These are phyloP conservation scores for Rutpela maculata DNA, from an alignment of 2,888 invertebrate species.

Conservation along the genomic window DNA sequence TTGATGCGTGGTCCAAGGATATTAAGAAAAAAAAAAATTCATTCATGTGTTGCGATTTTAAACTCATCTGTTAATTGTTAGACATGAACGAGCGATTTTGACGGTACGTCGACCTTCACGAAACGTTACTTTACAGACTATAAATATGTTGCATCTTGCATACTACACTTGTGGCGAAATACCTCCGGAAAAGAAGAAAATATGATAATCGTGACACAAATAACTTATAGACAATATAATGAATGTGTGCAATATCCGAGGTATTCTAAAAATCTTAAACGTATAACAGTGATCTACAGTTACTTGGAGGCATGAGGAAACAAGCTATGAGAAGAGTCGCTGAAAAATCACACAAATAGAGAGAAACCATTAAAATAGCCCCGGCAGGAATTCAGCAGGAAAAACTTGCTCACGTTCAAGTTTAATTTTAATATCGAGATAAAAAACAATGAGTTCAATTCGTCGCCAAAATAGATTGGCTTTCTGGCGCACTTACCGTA, in stretches of 20 bases:
- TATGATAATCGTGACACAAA: constrained; percentile 1
- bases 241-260: background rate
- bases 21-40: no score
- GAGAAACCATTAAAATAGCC: background rate
- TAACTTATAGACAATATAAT: background rate
- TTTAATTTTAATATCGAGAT: background rate
- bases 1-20: no score
- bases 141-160: background rate
- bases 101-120: background rate
- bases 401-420: background rate
- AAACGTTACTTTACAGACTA: background rate
- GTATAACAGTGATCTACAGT: background rate
- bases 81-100: background rate
- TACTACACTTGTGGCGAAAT: background rate
- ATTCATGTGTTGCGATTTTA: no score
- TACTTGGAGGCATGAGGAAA: constrained; percentile 3
- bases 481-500: background rate
- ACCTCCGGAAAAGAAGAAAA: constrained; percentile 7
- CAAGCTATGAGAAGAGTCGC: background rate
- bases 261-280: constrained; percentile 3
- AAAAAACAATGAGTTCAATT: background rate
- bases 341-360: background rate
- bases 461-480: background rate
- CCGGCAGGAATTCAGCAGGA: background rate
- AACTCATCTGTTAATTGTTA: background rate